Base-by-base conservation (phyloP, 2,113 vertebrate species). In the Gallinago undulata region DNA sequence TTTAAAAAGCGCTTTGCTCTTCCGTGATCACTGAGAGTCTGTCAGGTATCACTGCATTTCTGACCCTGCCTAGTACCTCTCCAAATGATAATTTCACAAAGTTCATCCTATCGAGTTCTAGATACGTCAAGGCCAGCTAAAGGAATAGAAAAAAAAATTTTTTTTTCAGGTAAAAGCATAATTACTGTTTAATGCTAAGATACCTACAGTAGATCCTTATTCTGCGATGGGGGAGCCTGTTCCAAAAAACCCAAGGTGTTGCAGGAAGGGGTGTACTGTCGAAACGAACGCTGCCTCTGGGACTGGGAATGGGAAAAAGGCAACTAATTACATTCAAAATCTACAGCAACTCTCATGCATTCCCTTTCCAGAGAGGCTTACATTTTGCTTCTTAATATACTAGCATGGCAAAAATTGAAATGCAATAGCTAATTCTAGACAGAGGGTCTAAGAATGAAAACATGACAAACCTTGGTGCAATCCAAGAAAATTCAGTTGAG, bases 271-370 rank as follows among this genome's bases (percentile, higher is more conserved):
- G 13, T 24, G 66, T 30, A 23, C 9, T 30, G 31, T 47, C 3
- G 0, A 48, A 39, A 68, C 3, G 47, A 87, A 62, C 3, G 16
- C 67, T 90, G 69, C 93, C 92, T 84, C 85, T 50, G 75, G 78
- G 95, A 78, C 41, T 0, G 2, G 80, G 84, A 96, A 79, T 82
- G 74, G 88, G 64, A 89, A 91, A 90, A 93, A 97, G 94, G 95
- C 95, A 95, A 88, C 93, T 94, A 93, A 93, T 84, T 91, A 96
- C 90, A 96, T 97, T 94, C 96, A 90, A 84, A 91, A 93, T 14
- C 91, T 93, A 96, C 90, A 93, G 93, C 85, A 68, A 86, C 68
- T 77, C 87, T 82, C 96, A 94, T 88, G 96, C 96, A 53, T 63
- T 95, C 92, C 93, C 84, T 94, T 96, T 79, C 86, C 81, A 39